Base-by-base conservation (phyloP, 2,888 invertebrate genomes). In the Acheta domesticus region DNA sequence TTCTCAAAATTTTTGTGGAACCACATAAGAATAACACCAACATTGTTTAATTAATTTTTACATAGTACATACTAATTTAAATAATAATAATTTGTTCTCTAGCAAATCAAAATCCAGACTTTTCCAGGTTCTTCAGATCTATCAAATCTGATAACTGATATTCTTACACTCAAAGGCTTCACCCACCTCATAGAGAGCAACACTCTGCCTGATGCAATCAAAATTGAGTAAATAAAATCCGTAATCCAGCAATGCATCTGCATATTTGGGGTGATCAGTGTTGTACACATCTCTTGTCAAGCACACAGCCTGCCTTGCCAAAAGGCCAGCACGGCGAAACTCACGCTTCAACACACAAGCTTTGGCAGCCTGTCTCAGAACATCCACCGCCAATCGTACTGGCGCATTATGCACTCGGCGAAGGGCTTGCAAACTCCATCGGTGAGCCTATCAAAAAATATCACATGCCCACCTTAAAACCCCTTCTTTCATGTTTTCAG, bases 141-240 rank as follows among this genome's bases (percentile, higher is more conserved):
- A 5, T 36, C 36, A 36, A 36, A 36, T 36, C 36, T 36, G 36
- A 36, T 36, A 36, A 36, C 8, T 8, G 8, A 36, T 36, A 36
- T 36, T 36, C 36, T 36, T 36, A 36, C 36, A 36, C 1, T 36
- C 36, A 36, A 36, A 4, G 5, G 36, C 8, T 36, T 36, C 36
- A 36, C 83, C 84, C 83, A 92, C 93, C 90, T 93, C 92, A 86
- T 96, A 97, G 0, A 95, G 92, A 81, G 91, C 89, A n/a, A 97
- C 95, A 85, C 96, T 94, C 85, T 94, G 93, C 82, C 90, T 90
- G 83, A 96, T 93, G 79, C 92, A 92, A 88, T 97, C 97, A 79
- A 94, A 93, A 87, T 97, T 96, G 83, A 97, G 90, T 84, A 97
- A 89, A 86, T 94, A 97, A 89, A 95, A 97, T 82, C 96, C 97